phyloP scores from a whole-genome alignment of 2,888 invertebrate genomes.

The Sthenelais limicola region DNA sequence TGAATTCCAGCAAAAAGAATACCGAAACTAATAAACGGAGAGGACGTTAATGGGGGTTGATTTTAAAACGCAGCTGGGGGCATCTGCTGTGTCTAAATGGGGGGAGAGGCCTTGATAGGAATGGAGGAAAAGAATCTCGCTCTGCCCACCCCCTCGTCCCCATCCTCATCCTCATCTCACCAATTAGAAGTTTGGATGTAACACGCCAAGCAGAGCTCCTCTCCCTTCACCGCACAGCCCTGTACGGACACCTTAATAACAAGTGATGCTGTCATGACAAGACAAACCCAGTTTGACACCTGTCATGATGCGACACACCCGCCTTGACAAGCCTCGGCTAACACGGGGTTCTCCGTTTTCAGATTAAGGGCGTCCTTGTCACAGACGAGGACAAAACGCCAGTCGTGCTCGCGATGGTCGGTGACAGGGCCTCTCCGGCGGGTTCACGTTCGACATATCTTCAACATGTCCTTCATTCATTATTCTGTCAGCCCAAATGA shows the following conservation, averaged over 20 bases:
- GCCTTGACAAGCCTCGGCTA: constrained; percentile 37
- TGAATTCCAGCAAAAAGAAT: too few relatives aligned
- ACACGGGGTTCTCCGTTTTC: constrained; percentile 40
- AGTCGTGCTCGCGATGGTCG: constrained; percentile 19
- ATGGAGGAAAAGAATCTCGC: too few relatives aligned
- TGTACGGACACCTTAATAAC: constrained; percentile 32
- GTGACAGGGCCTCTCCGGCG: constrained; percentile 28
- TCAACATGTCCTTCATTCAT: constrained; percentile 34
- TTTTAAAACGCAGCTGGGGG: too few relatives aligned
- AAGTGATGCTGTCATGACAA: constrained; percentile 36
- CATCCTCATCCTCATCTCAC: not conserved
- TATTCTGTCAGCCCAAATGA: constrained; percentile 37
- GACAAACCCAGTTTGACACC: constrained; percentile 37
- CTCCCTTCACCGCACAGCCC: too few relatives aligned
- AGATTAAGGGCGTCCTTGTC: constrained; percentile 36
- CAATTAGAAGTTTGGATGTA: not conserved
- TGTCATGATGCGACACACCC: constrained; percentile 27
- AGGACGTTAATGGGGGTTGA: too few relatives aligned
- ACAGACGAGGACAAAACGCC: constrained; percentile 26
- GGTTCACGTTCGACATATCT: constrained; percentile 38
- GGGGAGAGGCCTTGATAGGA: too few relatives aligned
- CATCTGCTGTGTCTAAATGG: too few relatives aligned
- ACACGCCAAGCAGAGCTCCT: not conserved
- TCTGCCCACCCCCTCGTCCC: not conserved
- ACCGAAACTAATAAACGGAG: too few relatives aligned